Evolutionary conservation across 2,797 vertebrate species (phyloP).

Genomic region (Thamnophis elegans): DNA sequence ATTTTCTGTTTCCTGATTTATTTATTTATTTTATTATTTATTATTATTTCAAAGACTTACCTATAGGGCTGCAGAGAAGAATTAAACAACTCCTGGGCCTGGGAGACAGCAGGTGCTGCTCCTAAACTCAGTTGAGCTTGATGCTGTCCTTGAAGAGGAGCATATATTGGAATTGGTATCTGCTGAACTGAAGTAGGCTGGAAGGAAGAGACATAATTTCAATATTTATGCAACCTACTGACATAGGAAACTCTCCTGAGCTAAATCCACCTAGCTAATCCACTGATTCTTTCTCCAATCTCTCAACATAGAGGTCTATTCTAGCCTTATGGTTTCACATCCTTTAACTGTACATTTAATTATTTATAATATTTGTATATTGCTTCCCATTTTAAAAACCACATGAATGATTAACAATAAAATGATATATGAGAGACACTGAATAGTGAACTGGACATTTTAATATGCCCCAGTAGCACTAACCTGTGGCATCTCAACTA

Average conservation of each 20-base stretch:
- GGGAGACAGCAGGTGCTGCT: constrained; percentile 90
- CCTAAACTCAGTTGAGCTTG: constrained; percentile 86
- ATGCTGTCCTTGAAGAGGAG: constrained; percentile 93
- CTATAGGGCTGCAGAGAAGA: constrained; percentile 94
- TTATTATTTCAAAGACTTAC: constrained; percentile 66
- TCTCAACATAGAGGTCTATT: neutral
- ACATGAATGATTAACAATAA: neutral
- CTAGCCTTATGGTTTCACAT: neutral
- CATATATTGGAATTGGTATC: constrained; percentile 98
- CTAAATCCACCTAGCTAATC: neutral
- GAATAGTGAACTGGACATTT: neutral
- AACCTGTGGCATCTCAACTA: neutral
- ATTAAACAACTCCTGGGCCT: constrained; percentile 94
- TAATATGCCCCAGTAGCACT: neutral
- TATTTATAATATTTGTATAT: neutral
- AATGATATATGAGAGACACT: neutral
- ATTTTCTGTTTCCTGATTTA: neutral
- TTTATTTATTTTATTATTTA: neutral
- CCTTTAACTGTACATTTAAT: neutral
- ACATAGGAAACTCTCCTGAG: neutral
- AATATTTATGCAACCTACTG: neutral
- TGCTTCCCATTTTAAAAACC: neutral
- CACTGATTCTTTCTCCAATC: neutral
- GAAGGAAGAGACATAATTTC: constrained; percentile 15
- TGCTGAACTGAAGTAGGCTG: constrained; percentile 93